Evolutionary conservation across 1,140 invertebrate genomes (phyloP), one percentile per base, ranked within the genome.

Genomic region (Heliconius hermathena): DNA sequence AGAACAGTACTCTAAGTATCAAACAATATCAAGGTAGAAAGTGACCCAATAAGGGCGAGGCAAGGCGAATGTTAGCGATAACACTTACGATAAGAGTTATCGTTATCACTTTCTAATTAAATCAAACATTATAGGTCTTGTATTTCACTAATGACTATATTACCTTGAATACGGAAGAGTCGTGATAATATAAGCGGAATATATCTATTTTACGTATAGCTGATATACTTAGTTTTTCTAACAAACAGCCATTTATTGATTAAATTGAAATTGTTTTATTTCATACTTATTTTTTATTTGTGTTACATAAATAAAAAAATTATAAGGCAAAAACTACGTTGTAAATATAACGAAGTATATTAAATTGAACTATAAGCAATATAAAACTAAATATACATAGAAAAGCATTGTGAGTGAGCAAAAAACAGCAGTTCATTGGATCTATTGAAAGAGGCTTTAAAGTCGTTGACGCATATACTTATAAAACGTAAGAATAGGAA

Each of bases 401-500:
- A 66, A 66, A 66, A 66, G 8, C 11, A 66, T 66, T 66, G 60
- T 66, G 0, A 29, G 60, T 13, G 0, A 16, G 26, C 52, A 74
- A 74, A 74, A 74, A 74, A 29, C 11, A 54, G 26, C 26, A 38
- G 36, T 75, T 36, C 74, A 60, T 60, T 60, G 74, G 54, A 60
- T 38, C 74, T 66, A 75, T 66, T 66, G 52, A 60, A 66, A 75
- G 22, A 66, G 52, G 74, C 22, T 66, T 75, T 74, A 74, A 26
- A 66, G 49, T 57, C 73, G 9, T 36, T 76, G 74, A 76, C 74
- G 60, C 60, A 70, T 76, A 41, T 76, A 76, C 57, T 70, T 46
- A 76, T 74, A 20, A 38, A 73, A 73, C 8, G 54, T 75, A 71
- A 20, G 3, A 71, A 33, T 16, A 52, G 73, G 29, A 73, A 77